Evolutionary conservation across 2,113 vertebrate species (phyloP).

Genomic region (Cygnus buccinator): DNA sequence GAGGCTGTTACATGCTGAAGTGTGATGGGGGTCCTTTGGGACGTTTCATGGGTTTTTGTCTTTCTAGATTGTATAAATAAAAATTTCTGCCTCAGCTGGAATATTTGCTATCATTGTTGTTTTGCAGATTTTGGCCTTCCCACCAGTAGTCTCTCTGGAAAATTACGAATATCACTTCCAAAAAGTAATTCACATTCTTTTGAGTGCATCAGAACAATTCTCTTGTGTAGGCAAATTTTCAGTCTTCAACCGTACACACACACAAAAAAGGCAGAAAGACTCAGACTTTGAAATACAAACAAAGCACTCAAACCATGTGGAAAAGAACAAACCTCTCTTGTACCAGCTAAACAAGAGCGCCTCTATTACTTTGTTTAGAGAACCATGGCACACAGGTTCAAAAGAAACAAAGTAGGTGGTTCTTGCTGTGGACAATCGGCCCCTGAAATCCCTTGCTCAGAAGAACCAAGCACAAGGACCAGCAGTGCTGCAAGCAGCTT

Average conservation of each 20-base stretch:
- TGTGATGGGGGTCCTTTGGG: neutral
- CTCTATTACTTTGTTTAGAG: neutral
- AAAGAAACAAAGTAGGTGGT: neutral
- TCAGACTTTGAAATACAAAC: slow-evolving; percentile 9
- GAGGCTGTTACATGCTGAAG: neutral
- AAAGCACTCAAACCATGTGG: neutral
- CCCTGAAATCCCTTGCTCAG: neutral
- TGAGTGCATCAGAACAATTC: slow-evolving; percentile 27
- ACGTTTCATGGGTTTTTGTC: neutral
- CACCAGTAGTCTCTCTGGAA: neutral
- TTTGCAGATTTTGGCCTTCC: slow-evolving; percentile 30
- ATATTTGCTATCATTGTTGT: neutral
- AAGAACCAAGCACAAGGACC: neutral
- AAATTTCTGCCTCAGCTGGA: slow-evolving; percentile 14
- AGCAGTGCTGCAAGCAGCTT: accelerated
- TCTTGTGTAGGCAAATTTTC: slow-evolving; percentile 39
- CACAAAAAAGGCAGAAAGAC: slow-evolving; percentile 1
- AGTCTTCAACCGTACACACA: neutral
- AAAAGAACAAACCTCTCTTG: slow-evolving; percentile 46
- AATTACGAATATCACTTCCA: neutral
- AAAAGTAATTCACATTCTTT: slow-evolving; percentile 30
- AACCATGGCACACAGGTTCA: neutral
- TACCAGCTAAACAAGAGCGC: slow-evolving; percentile 24
- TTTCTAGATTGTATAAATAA: slow-evolving; percentile 30
- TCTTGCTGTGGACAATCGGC: neutral